Conservation (phyloP, 2,113 vertebrate species). For the Spheniscus mendiculus region DNA sequence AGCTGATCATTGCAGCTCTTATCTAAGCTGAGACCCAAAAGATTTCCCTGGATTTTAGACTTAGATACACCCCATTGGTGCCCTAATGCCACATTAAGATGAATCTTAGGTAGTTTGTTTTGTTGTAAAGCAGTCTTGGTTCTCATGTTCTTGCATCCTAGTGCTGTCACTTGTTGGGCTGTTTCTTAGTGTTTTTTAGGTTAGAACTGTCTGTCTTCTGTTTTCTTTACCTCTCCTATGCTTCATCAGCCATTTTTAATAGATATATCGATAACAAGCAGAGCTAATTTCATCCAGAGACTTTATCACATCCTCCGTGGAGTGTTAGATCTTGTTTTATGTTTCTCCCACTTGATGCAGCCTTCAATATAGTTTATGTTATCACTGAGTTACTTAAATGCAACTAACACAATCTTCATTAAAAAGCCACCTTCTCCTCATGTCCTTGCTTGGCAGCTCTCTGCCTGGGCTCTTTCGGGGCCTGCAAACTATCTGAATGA, state of each 20-base stretch:
- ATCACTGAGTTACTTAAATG: background rate
- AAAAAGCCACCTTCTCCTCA: background rate
- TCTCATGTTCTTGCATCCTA: background rate
- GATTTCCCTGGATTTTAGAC: background rate
- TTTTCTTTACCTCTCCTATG: background rate
- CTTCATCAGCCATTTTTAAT: background rate
- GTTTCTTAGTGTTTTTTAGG: background rate
- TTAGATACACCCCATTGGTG: rapidly evolving
- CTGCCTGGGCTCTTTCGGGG: background rate
- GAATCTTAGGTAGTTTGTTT: background rate
- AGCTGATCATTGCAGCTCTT: background rate
- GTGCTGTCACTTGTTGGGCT: background rate
- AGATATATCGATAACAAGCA: background rate
- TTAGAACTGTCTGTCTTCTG: background rate
- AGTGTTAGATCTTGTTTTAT: background rate
- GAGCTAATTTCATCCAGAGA: background rate
- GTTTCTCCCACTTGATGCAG: background rate
- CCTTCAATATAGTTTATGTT: background rate
- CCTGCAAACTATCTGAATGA: background rate
- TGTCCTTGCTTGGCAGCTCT: background rate
- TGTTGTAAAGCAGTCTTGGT: background rate
- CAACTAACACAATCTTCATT: background rate
- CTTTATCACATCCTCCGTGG: background rate
- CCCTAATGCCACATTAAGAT: rapidly evolving
- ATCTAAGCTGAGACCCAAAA: background rate